Percentiles rank a stretch among this genome's conserved stretches.
Conservation (phyloP, 2,888 invertebrate species). For the Gryllus longicercus region DNA sequence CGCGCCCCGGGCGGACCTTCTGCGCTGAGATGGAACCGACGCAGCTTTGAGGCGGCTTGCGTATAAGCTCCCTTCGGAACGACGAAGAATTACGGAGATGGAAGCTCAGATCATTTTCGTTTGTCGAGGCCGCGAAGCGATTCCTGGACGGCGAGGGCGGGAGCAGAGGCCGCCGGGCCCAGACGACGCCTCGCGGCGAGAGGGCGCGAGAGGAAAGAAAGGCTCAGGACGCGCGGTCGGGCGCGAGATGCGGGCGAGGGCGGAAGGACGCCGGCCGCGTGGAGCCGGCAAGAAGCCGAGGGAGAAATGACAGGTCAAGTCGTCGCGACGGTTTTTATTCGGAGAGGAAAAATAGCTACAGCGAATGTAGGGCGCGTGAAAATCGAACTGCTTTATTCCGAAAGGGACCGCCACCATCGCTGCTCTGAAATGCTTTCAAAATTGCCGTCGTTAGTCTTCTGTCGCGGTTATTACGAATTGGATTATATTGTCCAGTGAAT, state of each 20-base stretch:
- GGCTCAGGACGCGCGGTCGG: too few relatives aligned
- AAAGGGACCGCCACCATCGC: not conserved
- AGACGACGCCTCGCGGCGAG: not conserved
- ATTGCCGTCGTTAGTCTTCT: too few relatives aligned
- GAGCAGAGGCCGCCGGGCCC: not conserved
- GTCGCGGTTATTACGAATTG: too few relatives aligned
- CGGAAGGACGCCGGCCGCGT: not conserved
- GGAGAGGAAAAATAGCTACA: not conserved
- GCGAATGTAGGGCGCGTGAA: conserved; percentile 1
- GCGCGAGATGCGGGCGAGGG: too few relatives aligned
- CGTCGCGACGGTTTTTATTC: not conserved
- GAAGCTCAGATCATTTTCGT: conserved; percentile 17
- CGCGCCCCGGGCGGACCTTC: not conserved
- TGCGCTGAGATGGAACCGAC: not conserved
- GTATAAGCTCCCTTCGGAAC: not conserved
- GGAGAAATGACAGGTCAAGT: not conserved
- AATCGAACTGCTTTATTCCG: not conserved
- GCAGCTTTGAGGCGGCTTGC: not conserved
- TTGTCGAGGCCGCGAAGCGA: not conserved
- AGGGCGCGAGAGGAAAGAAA: not conserved
- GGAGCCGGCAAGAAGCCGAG: not conserved
- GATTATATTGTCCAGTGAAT: too few relatives aligned
- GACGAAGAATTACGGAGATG: conserved; percentile 1
- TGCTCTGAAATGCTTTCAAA: too few relatives aligned
- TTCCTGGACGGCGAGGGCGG: not conserved